phyloP scores from a whole-genome alignment of 37 sponge, comb jelly and placozoan genomes.

The Tethya wilhelma region DNA sequence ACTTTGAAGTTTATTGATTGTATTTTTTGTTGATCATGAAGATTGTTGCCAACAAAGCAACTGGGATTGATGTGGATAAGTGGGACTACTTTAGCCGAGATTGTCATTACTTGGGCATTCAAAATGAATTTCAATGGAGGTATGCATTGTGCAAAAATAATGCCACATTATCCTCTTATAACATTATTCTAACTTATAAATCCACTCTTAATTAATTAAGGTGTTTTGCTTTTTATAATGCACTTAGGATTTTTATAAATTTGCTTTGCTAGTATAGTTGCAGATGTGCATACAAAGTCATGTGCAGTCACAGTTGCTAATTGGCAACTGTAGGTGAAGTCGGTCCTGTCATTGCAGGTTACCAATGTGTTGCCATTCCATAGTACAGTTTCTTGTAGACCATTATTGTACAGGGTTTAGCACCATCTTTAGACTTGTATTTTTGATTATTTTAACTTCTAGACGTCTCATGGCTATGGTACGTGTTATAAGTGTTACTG shows the following conservation, averaged over 20 bases:
- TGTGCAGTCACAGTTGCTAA: too few relatives aligned
- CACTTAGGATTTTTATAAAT: too few relatives aligned
- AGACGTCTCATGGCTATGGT: neutral
- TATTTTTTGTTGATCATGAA: constrained; percentile 14
- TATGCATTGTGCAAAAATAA: neutral
- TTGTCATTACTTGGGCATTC: constrained; percentile 46
- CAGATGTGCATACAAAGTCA: too few relatives aligned
- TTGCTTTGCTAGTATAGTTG: too few relatives aligned
- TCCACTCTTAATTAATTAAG: too few relatives aligned
- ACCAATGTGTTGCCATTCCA: too few relatives aligned
- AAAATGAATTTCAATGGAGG: constrained; percentile 52
- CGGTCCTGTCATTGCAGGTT: too few relatives aligned
- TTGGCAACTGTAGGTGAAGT: too few relatives aligned
- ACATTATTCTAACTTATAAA: too few relatives aligned
- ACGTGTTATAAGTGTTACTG: neutral
- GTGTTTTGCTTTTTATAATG: too few relatives aligned
- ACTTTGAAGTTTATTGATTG: constrained; percentile 13
- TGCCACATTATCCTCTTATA: neutral
- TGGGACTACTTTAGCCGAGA: constrained; percentile 56
- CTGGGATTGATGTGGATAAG: constrained; percentile 49
- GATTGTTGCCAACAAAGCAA: constrained; percentile 55
- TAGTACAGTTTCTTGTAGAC: too few relatives aligned
- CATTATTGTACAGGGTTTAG: too few relatives aligned
- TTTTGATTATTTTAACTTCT: neutral
- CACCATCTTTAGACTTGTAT: neutral